phyloP scores from a whole-genome alignment of 2,888 invertebrate species.

The Julus scandinavius region DNA sequence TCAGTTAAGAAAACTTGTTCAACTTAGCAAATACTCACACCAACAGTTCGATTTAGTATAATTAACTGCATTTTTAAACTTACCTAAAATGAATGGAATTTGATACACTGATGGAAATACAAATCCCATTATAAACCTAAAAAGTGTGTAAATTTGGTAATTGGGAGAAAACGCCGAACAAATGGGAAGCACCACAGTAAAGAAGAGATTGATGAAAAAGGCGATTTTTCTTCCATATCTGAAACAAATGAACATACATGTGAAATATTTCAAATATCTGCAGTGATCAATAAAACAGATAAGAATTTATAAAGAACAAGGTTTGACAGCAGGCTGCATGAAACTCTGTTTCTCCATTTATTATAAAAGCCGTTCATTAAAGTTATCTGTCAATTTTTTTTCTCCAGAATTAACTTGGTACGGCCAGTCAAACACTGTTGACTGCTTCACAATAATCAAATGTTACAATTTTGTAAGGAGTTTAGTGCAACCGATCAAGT shows the following conservation, averaged over 20 bases:
- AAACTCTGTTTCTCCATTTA: too few species aligned
- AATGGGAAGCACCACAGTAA: slow-evolving; percentile 73
- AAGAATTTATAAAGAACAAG: slow-evolving; percentile 59
- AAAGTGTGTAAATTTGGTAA: slow-evolving; percentile 72
- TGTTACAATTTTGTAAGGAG: neutral
- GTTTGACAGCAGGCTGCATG: too few species aligned
- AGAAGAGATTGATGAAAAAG: slow-evolving; percentile 73
- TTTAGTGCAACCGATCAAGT: neutral
- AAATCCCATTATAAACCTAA: slow-evolving; percentile 73
- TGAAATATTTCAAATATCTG: neutral
- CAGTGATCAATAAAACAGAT: neutral
- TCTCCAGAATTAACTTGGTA: too few species aligned
- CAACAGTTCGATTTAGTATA: too few species aligned
- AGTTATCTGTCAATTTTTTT: neutral
- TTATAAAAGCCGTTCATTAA: too few species aligned
- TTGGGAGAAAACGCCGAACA: slow-evolving; percentile 73
- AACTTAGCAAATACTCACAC: too few species aligned
- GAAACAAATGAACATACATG: slow-evolving; percentile 56
- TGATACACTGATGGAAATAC: slow-evolving; percentile 77
- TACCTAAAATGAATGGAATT: slow-evolving; percentile 75
- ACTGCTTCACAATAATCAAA: slow-evolving; percentile 61
- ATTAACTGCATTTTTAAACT: slow-evolving; percentile 56
- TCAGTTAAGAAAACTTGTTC: too few species aligned
- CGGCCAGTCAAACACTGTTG: too few species aligned
- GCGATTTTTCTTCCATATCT: slow-evolving; percentile 75